Base-by-base conservation (phyloP, 2,888 invertebrate genomes). In the Zootermopsis nevadensis region DNA sequence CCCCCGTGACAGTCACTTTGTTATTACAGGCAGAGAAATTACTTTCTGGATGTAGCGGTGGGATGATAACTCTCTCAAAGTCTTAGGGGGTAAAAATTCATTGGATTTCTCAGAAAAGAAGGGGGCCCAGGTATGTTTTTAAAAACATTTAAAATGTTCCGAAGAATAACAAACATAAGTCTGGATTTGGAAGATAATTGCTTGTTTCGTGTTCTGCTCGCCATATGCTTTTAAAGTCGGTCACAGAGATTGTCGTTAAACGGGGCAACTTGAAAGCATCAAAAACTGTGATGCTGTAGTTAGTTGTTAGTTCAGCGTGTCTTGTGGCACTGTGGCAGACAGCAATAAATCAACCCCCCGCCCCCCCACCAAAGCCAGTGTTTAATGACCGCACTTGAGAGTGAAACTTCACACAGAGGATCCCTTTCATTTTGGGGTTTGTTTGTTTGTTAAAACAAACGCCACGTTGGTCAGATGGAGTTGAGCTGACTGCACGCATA, bases 121-220 rank as follows among this genome's bases (percentile, higher is more conserved):
- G 81, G 77, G 81, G 77, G 24, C 35, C 66, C 81, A 81, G 82
- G 55, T 76, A 76, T 82, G 82, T 84, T 82, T 83, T 83, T 77
- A 80, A 84, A n/a, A 84, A 84, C 84, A 83, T 83, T 84, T 82
- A 84, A 84, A 84, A 80, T 79, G 82, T 82, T 81, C 77, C 66
- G 79, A 82, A 76, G 72, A 82, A 84, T 84, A 84, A 83, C 84
- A 84, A 84, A 84, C 82, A 84, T n/a, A 35, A 76, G 72, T 81
- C 42, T 60, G 24, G 60, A 42, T 42, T 80, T 80, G 30, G 60
- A 69, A 69, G 80, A 27, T 80, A 80, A 80, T 80, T 80, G 80
- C 80, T 38, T 33, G 80, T 30, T 42, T 66, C 69, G 27, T 53
- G 33, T 80, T 80, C 53, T 77, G 80, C 67, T 80, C 12, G 67